Percentiles rank a stretch among this genome's conserved stretches.
These are phyloP conservation scores for Mythimna impura DNA, from an alignment of 2,888 invertebrate species.

Conservation along the genomic window DNA sequence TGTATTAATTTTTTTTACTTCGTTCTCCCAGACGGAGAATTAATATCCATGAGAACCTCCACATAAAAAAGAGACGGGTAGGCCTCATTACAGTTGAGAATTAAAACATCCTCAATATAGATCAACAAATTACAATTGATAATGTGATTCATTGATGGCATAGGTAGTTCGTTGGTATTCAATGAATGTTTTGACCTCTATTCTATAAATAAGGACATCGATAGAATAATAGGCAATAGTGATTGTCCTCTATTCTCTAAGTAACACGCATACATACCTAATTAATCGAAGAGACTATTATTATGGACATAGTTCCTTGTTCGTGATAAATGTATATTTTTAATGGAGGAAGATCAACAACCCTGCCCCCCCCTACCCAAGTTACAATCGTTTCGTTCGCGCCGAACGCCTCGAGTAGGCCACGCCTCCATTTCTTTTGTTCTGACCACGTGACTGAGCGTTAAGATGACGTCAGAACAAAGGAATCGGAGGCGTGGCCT, in stretches of 20 bases:
- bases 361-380: no score
- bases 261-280: background rate
- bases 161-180: slow-evolving; percentile 28
- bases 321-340: slow-evolving; percentile 1
- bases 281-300: background rate
- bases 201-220: slow-evolving; percentile 38
- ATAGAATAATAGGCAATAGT: slow-evolving; percentile 19
- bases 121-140: slow-evolving; percentile 2
- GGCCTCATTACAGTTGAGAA: background rate
- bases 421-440: no score
- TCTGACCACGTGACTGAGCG: no score
- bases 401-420: no score
- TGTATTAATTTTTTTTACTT: no score
- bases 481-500: no score
- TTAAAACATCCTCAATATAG: background rate
- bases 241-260: slow-evolving; percentile 15
- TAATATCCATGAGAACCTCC: no score
- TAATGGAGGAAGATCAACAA: background rate
- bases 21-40: no score
- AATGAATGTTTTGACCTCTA: slow-evolving; percentile 43
- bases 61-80: no score
- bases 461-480: no score
- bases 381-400: no score
- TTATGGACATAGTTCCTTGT: background rate
- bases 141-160: background rate